Evolutionary conservation across 2,113 vertebrate species (phyloP), one percentile per base, ranked within the genome.

Genomic region (Gobius niger): DNA sequence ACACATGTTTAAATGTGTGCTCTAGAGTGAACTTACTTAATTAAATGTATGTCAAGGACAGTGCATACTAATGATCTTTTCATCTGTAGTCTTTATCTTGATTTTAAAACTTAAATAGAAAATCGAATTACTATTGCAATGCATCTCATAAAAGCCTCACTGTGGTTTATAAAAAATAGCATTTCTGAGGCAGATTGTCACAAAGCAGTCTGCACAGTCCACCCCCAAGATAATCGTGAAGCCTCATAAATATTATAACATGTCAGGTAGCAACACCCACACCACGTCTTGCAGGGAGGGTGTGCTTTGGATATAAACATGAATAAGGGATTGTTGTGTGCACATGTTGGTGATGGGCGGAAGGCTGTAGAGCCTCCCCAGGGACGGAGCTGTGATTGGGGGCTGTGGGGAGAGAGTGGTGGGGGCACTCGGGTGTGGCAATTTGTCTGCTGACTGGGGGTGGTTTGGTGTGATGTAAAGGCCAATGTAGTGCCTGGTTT

Each of bases 161-260:
- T 34, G 44, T 44, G 15, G 41, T 65, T 41, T 42, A 40, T 61
- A 67, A 65, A 72, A 72, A 82, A 76, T 76, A 34, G 68, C 64
- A 34, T 84, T 78, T 65, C 56, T 9, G 53, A 5, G 62, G 71
- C 73, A 81, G 82, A 82, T 76, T 75, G 60, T 63, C 71, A 75
- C 62, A 76, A 68, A 78, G 75, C 72, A 65, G 81, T 52, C 73
- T 61, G 47, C 75, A 74, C 66, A 62, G 63, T 68, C 77, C 74
- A 80, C 80, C 77, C 81, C 6, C 42, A 41, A 73, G 47, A 41
- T 50, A 62, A 74, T 81, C 77, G 77, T 83, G 72, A 73, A 76
- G 68, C 66, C 76, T 85, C 82, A 84, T 90, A 85, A 91, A 91
- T 85, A 84, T 82, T 73, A 4, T 61, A 82, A 72, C 42, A 44